Evolutionary conservation across 64 coral and sea anemone species (phyloP), one percentile per base, ranked within the genome.

Genomic region (Anthopleura sola): DNA sequence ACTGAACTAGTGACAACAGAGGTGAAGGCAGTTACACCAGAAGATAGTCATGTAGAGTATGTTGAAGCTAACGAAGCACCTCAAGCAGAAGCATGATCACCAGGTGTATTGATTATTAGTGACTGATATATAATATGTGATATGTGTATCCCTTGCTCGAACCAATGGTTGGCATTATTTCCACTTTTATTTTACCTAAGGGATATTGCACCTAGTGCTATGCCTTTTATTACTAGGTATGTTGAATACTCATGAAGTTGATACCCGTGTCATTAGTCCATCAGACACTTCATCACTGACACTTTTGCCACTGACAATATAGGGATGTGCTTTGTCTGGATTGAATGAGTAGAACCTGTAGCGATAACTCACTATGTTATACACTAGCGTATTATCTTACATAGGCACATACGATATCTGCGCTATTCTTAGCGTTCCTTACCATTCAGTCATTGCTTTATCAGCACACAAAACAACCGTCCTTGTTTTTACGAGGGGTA

Each of bases 1-100:
- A 48, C 76, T 40, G 76, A 38, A 18, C 76, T 79, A 12, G 76
- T 79, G 21, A 48, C 76, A 44, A 79, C 76, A 47, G 76, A 79
- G 31, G 76, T 79, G 76, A 79, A 79, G 44, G 37, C 8, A 3
- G 38, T 47, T 0, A 48, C 76, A 23, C n/a, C 76, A 44, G 76
- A 79, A n/a, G 76, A 33, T 79, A 38, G 24, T 10, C 37, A 44
- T 10, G 76, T 44, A 79, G 76, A 79, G 38, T 79, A 12, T 79
- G 76, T 79, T 79, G 76, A 48, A 18, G 24, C 76, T 44, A 38
- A 8, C 13, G 76, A 48, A 18, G 37, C 58, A 62, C 58, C 58
- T 26, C 23, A 79, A n/a, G 38, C 36, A 79, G 76, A 79, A 79
- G 76, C 26, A 16, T 71, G 24, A 66, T 23, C 60, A 66, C 20